Evolutionary conservation across 1,140 invertebrate genomes (phyloP).

Genomic region (Pseudomyrmex gracilis): DNA sequence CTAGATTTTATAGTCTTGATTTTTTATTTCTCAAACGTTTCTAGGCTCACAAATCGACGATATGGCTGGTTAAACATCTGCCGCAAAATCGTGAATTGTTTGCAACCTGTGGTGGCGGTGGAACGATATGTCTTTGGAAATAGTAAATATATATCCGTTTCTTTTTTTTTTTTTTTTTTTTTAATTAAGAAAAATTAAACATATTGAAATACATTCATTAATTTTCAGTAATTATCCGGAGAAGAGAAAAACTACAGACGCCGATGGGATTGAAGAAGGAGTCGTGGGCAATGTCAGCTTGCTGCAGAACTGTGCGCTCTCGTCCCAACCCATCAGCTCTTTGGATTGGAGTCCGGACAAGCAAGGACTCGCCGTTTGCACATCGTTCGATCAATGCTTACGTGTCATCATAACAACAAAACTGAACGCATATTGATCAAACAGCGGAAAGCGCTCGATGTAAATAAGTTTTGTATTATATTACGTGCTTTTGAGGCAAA

Average conservation of each 20-base stretch:
- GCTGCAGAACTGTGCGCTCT: conserved; percentile 92
- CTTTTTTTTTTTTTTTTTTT: background rate
- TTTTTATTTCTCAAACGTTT: conserved; percentile 68
- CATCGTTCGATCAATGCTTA: conserved; percentile 97
- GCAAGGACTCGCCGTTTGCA: conserved; percentile 93
- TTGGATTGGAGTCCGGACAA: conserved; percentile 98
- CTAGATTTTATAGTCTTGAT: conserved; percentile 58
- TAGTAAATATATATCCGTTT: conserved; percentile 89
- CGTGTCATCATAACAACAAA: conserved; percentile 96
- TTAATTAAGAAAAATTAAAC: background rate
- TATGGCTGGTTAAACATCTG: conserved; percentile 95
- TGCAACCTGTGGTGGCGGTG: conserved; percentile 94
- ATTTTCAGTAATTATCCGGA: conserved; percentile 92
- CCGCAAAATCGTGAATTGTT: conserved; percentile 98
- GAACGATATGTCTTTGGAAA: conserved; percentile 96
- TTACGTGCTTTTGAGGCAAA: background rate
- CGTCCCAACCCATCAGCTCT: conserved; percentile 95
- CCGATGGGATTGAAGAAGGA: conserved; percentile 90
- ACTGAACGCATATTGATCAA: conserved; percentile 88
- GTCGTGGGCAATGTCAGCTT: conserved; percentile 91
- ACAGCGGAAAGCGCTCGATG: conserved; percentile 4
- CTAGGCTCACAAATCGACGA: conserved; percentile 92
- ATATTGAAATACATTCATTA: background rate
- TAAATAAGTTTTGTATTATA: conserved; percentile 30
- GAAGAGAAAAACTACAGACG: conserved; percentile 89